These are phyloP conservation scores for Marcusenius ussheri DNA, from an alignment of 2,113 vertebrate genomes.

Conservation along the genomic window DNA sequence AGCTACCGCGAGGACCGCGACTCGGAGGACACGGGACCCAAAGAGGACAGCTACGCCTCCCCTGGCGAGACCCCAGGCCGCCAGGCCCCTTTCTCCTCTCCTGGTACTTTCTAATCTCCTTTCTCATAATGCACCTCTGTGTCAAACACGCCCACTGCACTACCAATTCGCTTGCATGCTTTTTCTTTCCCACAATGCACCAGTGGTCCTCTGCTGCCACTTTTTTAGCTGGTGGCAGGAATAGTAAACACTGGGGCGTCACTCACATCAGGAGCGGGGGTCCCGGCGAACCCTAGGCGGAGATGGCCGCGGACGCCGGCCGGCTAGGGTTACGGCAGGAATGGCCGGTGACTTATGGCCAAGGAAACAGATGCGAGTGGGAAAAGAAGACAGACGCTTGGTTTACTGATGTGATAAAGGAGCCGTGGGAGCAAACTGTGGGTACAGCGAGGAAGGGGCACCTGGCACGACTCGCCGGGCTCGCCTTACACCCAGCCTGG, in stretches of 20 bases:
- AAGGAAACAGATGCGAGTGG: constrained; percentile 48
- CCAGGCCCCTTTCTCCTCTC: constrained; percentile 54
- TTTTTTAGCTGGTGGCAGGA: not conserved
- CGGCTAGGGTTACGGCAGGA: constrained; percentile 54
- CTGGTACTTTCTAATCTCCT: constrained; percentile 49
- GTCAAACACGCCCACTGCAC: not conserved
- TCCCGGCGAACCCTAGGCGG: not conserved
- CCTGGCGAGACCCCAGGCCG: constrained; percentile 50
- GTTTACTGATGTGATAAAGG: constrained; percentile 50
- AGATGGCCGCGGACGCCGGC: not conserved
- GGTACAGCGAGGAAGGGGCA: constrained; percentile 49
- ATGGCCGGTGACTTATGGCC: constrained; percentile 53
- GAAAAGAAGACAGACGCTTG: constrained; percentile 44
- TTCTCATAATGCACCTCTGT: not conserved
- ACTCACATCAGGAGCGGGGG: not conserved
- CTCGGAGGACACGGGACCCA: constrained; percentile 61
- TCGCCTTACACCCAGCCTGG: constrained; percentile 63
- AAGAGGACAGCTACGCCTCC: constrained; percentile 62
- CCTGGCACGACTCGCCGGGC: constrained; percentile 49
- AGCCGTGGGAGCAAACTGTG: constrained; percentile 45
- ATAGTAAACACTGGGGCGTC: constrained; percentile 34
- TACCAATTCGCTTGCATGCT: not conserved
- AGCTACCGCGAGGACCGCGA: constrained; percentile 70
- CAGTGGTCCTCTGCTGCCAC: not conserved
- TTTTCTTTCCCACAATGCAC: constrained; percentile 1